phyloP scores from a whole-genome alignment of 2,888 invertebrate species.

The Dicranocentrus wangi region DNA sequence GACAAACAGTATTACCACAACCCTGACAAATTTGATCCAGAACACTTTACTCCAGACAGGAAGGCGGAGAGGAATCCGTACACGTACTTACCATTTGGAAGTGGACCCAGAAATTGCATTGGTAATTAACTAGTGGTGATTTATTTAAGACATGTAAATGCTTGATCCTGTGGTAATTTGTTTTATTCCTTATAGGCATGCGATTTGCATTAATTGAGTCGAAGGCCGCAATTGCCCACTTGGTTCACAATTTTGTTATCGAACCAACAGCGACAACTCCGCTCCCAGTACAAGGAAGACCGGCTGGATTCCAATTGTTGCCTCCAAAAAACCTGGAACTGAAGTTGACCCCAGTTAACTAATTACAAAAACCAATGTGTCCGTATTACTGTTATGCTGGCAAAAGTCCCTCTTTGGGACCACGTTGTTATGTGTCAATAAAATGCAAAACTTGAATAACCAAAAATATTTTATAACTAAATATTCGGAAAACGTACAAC shows the following conservation, averaged over 20 bases:
- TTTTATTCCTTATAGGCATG: constrained; percentile 28
- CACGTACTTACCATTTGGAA: constrained; percentile 61
- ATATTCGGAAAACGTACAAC: too few relatives aligned
- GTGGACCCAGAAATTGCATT: constrained; percentile 58
- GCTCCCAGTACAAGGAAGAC: neutral
- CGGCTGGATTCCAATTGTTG: neutral
- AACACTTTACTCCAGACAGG: constrained; percentile 50
- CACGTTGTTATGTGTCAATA: too few relatives aligned
- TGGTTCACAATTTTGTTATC: constrained; percentile 31
- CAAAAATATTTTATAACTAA: too few relatives aligned
- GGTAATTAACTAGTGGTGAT: constrained; percentile 22
- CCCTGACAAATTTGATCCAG: constrained; percentile 62
- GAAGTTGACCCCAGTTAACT: constrained; percentile 16
- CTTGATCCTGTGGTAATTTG: too few relatives aligned
- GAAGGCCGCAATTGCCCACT: constrained; percentile 32
- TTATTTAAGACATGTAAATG: neutral
- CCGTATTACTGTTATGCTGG: too few relatives aligned
- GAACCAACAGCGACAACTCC: constrained; percentile 31
- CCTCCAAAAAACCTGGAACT: constrained; percentile 35
- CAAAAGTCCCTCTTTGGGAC: too few relatives aligned
- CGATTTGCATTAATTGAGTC: constrained; percentile 38
- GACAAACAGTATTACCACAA: constrained; percentile 51
- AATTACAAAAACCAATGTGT: too few relatives aligned
- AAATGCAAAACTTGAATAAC: too few relatives aligned
- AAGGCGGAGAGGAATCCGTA: constrained; percentile 41